phyloP scores from a whole-genome alignment of 2,888 invertebrate species.

The Thecophora atra region DNA sequence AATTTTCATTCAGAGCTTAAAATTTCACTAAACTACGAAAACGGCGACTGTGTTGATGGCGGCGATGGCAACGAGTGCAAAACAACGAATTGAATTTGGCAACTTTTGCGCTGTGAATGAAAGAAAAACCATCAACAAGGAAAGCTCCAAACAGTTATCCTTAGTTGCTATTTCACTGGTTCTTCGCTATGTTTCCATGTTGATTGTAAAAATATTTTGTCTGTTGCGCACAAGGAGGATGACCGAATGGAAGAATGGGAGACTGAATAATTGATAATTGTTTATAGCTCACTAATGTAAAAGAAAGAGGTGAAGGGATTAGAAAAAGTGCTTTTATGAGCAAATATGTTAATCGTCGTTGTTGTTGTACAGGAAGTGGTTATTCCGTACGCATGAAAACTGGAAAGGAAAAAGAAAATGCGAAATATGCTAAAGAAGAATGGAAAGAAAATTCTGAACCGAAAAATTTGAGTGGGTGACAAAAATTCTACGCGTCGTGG shows the following conservation, averaged over 20 bases:
- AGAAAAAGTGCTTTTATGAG: too few species aligned
- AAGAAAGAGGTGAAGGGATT: too few species aligned
- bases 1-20: slow-evolving; percentile 11
- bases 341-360: not conserved
- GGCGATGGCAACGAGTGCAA: not conserved
- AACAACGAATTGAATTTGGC: not conserved
- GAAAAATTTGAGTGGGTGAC: too few species aligned
- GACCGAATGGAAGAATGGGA: too few species aligned
- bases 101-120: not conserved
- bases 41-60: not conserved
- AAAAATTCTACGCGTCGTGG: too few species aligned
- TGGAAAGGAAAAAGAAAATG: not conserved
- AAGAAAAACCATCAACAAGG: not conserved
- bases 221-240: not conserved
- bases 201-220: not conserved
- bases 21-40: not conserved
- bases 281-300: too few species aligned
- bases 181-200: not conserved
- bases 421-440: not conserved
- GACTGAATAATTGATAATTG: too few species aligned
- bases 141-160: not conserved
- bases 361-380: not conserved
- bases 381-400: not conserved
- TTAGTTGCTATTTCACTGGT: not conserved
- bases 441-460: too few species aligned